Conservation (phyloP, 2,888 invertebrate species). For the Copidosoma aretas region DNA sequence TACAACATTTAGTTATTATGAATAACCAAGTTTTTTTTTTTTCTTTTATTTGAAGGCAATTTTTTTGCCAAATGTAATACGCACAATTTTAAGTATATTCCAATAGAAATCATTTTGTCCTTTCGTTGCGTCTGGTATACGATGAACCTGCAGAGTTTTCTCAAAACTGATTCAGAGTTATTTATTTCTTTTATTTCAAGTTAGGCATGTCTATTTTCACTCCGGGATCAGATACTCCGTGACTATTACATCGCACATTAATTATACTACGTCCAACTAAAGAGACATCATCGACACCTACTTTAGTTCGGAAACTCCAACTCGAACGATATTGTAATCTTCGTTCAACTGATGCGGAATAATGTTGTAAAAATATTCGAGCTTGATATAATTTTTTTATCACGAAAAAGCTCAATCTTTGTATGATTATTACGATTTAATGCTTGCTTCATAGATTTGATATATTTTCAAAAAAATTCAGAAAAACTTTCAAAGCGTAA, state of each 20-base stretch:
- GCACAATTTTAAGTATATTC: conserved; percentile 4
- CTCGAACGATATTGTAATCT: too few relatives aligned
- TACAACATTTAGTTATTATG: conserved; percentile 27
- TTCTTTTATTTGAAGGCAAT: not conserved
- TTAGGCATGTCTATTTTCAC: conserved; percentile 12
- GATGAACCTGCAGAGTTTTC: not conserved
- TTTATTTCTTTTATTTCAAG: not conserved
- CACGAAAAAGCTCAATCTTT: too few relatives aligned
- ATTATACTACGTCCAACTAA: too few relatives aligned
- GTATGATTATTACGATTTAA: too few relatives aligned
- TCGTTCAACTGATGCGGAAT: too few relatives aligned
- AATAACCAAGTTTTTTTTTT: conserved; percentile 30
- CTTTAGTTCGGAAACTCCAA: too few relatives aligned
- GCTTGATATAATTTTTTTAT: too few relatives aligned
- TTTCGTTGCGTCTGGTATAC: not conserved
- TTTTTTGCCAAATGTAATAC: not conserved
- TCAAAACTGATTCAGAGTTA: not conserved
- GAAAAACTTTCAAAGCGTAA: too few relatives aligned
- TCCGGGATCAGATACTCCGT: conserved; percentile 40
- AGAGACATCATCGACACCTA: too few relatives aligned
- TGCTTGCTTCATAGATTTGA: too few relatives aligned
- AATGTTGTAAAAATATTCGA: too few relatives aligned
- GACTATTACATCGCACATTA: conserved; percentile 29
- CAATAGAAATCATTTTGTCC: conserved; percentile 12
- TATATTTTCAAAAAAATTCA: too few relatives aligned